phyloP scores from a whole-genome alignment of 1,140 invertebrate species.

The Homalodisca vitripennis region DNA sequence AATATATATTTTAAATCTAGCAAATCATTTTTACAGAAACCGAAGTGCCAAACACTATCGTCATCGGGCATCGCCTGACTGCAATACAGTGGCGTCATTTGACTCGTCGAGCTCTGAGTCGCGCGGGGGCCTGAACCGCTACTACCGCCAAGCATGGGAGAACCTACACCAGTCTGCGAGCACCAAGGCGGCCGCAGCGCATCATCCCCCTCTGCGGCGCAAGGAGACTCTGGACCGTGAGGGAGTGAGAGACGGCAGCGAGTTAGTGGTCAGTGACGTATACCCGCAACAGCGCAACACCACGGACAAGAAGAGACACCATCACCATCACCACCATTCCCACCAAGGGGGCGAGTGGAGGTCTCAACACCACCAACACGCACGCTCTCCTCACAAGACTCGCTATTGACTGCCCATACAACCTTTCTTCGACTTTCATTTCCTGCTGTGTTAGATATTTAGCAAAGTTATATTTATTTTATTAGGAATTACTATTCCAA shows the following conservation, averaged over 20 bases:
- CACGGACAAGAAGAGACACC: constrained; percentile 67
- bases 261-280: constrained; percentile 74
- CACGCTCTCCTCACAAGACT: constrained; percentile 14
- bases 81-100: constrained; percentile 83
- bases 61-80: constrained; percentile 82
- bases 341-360: constrained; percentile 46
- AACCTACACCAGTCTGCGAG: constrained; percentile 81
- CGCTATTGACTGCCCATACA: too few relatives aligned
- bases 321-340: constrained; percentile 72
- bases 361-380: constrained; percentile 46
- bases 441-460: too few relatives aligned
- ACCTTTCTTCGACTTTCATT: too few relatives aligned
- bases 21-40: constrained; percentile 60
- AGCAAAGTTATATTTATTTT: too few relatives aligned
- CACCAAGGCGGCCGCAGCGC: constrained; percentile 49
- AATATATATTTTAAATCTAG: not conserved
- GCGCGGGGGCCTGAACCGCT: constrained; percentile 75
- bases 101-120: constrained; percentile 83
- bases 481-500: too few relatives aligned
- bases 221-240: constrained; percentile 71
- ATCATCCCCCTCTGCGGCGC: constrained; percentile 54
- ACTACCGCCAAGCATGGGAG: constrained; percentile 89
- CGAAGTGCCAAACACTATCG: constrained; percentile 79
- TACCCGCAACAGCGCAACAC: constrained; percentile 51
- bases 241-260: constrained; percentile 74